phyloP scores from a whole-genome alignment of 2,797 vertebrate genomes.

The Ctenopoma multispine region DNA sequence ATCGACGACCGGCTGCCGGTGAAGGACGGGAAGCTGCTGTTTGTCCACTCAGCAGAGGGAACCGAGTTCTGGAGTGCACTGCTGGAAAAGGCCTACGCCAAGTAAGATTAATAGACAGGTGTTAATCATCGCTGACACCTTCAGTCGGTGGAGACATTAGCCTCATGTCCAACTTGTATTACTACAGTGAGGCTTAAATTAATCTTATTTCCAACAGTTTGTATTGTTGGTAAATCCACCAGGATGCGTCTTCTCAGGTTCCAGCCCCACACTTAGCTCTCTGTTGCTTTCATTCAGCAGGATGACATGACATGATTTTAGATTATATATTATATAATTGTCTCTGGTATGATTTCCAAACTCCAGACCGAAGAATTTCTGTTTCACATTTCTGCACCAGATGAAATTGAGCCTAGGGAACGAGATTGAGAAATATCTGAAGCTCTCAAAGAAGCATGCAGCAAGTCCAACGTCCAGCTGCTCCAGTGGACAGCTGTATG shows the following conservation, averaged over 20 bases:
- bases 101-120: slow-evolving; percentile 82
- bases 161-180: too few relatives aligned
- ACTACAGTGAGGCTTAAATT: too few relatives aligned
- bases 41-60: slow-evolving; percentile 93
- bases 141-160: background rate
- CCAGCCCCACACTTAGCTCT: too few relatives aligned
- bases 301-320: too few relatives aligned
- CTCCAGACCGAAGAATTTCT: background rate
- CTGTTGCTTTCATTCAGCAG: too few relatives aligned
- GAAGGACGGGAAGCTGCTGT: slow-evolving; percentile 92
- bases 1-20: slow-evolving; percentile 93
- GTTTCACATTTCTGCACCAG: background rate
- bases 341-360: too few relatives aligned
- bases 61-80: slow-evolving; percentile 96
- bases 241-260: too few relatives aligned
- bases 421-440: background rate
- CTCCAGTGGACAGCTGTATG: slow-evolving; percentile 33
- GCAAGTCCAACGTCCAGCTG: slow-evolving; percentile 27
- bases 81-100: slow-evolving; percentile 97
- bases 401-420: background rate
- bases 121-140: background rate
- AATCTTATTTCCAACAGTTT: too few relatives aligned
- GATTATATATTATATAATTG: too few relatives aligned
- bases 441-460: background rate
- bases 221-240: too few relatives aligned